A percentile compares a stretch with the other conserved stretches of the same genome.
Evolutionary conservation across 2,888 invertebrate genomes (phyloP).

Genomic region (Lottia scabra): DNA sequence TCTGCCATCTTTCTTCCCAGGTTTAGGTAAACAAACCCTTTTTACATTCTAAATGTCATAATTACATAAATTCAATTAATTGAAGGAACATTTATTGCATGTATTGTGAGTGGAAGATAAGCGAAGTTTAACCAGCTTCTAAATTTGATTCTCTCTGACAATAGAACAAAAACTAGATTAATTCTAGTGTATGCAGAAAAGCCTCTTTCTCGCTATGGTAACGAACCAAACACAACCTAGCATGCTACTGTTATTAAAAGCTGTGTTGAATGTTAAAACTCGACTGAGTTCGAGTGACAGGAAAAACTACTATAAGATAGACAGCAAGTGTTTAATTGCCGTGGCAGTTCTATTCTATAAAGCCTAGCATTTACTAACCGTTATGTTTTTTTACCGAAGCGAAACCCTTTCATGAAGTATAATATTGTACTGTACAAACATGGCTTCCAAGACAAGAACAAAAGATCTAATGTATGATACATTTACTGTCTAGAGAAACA

Average conservation of each 20-base stretch:
- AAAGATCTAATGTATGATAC: neutral
- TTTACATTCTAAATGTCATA: too few species aligned
- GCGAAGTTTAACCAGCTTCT: too few species aligned
- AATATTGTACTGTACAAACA: constrained; percentile 1
- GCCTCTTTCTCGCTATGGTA: constrained; percentile 19
- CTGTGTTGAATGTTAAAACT: constrained; percentile 1
- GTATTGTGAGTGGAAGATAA: too few species aligned
- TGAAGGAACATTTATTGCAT: too few species aligned
- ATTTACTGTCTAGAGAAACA: neutral
- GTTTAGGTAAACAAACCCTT: too few species aligned
- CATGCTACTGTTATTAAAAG: constrained; percentile 11
- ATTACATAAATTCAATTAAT: too few species aligned
- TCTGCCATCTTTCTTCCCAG: too few species aligned
- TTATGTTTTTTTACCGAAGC: neutral
- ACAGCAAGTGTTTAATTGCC: neutral
- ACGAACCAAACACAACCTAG: constrained; percentile 13
- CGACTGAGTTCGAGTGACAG: neutral
- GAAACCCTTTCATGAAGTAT: neutral
- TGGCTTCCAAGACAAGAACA: neutral
- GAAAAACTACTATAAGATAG: constrained; percentile 2
- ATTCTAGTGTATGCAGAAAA: constrained; percentile 9
- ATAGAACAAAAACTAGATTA: neutral
- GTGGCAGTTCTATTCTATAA: constrained; percentile 4
- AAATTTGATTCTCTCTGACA: too few species aligned
- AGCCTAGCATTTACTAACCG: neutral